These are phyloP conservation scores for Anas platyrhynchos DNA, from an alignment of 2,113 vertebrate species.

Conservation along the genomic window DNA sequence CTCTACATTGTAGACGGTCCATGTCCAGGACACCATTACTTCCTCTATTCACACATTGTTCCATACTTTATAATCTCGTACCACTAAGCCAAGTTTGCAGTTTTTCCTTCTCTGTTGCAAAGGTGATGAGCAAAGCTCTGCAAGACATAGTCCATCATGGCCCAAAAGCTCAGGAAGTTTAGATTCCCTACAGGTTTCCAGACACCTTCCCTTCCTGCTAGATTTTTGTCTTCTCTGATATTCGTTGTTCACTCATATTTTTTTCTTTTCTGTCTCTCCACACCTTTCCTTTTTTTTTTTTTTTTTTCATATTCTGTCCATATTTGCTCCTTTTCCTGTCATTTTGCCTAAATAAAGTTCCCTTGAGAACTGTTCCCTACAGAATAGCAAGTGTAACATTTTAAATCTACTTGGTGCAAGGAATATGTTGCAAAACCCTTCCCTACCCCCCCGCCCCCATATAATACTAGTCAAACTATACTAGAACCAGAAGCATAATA, in stretches of 20 bases:
- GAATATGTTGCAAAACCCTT: neutral
- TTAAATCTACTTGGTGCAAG: neutral
- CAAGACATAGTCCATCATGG: neutral
- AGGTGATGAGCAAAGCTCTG: neutral
- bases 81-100: neutral
- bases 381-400: neutral
- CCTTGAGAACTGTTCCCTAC: neutral
- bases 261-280: neutral
- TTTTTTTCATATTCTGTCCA: neutral
- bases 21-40: neutral
- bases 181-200: neutral
- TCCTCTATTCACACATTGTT: neutral
- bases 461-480: neutral
- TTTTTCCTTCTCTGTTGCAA: neutral
- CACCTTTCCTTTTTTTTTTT: neutral
- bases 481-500: neutral
- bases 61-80: neutral
- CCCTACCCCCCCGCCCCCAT: neutral
- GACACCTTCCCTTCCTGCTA: neutral
- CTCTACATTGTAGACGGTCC: neutral
- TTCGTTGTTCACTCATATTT: neutral
- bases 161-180: neutral
- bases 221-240: neutral
- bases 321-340: neutral
- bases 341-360: neutral